Evolutionary conservation across 2,797 vertebrate genomes (phyloP).

Genomic region (Graptemys geographica): DNA sequence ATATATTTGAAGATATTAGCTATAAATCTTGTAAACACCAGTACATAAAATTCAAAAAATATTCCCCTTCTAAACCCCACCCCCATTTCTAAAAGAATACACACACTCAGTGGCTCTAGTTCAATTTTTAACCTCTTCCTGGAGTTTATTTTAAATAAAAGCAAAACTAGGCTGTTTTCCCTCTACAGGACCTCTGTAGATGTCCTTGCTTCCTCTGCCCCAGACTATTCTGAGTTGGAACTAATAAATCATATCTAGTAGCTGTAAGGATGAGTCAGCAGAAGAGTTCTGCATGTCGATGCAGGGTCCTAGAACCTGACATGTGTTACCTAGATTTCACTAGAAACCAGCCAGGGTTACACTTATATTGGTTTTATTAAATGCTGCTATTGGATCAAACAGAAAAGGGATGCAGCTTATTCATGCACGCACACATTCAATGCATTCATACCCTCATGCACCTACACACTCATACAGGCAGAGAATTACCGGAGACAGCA

Average conservation of each 20-base stretch:
- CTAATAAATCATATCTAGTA: not conserved
- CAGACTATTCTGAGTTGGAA: slow-evolving; percentile 3
- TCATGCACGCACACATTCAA: too few species aligned
- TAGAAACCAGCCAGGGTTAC: too few species aligned
- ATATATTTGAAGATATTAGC: not conserved
- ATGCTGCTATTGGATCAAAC: too few species aligned
- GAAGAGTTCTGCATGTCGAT: slow-evolving; percentile 18
- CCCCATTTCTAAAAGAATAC: slow-evolving; percentile 27
- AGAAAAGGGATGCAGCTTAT: too few species aligned
- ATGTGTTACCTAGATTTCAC: not conserved
- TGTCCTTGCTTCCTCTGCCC: not conserved
- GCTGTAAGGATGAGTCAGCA: not conserved
- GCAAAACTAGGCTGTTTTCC: not conserved
- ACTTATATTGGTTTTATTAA: too few species aligned
- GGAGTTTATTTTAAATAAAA: not conserved
- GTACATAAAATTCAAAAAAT: not conserved
- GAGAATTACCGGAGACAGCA: too few species aligned
- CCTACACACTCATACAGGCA: too few species aligned
- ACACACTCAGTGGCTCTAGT: not conserved
- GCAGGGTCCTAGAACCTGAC: slow-evolving; percentile 30
- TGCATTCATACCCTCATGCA: too few species aligned
- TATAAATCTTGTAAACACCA: slow-evolving; percentile 10
- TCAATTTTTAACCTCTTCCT: not conserved
- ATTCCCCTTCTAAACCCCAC: not conserved
- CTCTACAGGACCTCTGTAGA: not conserved